phyloP scores from a whole-genome alignment of 1,140 invertebrate species.

The Danaus melanippus region DNA sequence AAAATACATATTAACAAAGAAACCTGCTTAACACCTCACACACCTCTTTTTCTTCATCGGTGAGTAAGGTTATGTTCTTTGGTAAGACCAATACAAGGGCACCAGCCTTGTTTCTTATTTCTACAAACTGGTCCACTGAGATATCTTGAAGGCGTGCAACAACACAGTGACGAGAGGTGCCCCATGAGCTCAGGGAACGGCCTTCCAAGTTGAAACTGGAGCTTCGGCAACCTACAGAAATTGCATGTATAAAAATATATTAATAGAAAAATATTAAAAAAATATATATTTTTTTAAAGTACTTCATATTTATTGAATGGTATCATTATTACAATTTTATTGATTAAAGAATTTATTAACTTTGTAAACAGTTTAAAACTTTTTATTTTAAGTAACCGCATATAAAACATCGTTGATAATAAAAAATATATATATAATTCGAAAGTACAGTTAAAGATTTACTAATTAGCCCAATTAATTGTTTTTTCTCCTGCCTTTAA shows the following conservation, averaged over 20 bases:
- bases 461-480: too few species aligned
- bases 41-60: conserved; percentile 82
- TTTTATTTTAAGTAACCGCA: too few species aligned
- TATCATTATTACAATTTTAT: too few species aligned
- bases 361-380: too few species aligned
- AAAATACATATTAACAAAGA: neutral
- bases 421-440: too few species aligned
- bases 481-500: too few species aligned
- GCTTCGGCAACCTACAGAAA: conserved; percentile 82
- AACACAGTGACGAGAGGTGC: conserved; percentile 90
- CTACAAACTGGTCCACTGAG: conserved; percentile 81
- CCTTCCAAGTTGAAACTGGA: conserved; percentile 90
- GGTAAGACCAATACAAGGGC: conserved; percentile 89
- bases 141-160: conserved; percentile 85
- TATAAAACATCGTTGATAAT: too few species aligned
- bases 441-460: too few species aligned
- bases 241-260: neutral
- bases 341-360: too few species aligned
- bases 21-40: conserved; percentile 2
- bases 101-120: conserved; percentile 86
- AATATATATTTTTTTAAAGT: too few species aligned
- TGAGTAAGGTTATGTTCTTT: conserved; percentile 77
- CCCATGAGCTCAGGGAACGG: conserved; percentile 87
- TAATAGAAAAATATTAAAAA: too few species aligned
- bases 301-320: too few species aligned